These are phyloP conservation scores for Hyalella azteca DNA, from an alignment of 2,888 invertebrate genomes.

Conservation along the genomic window DNA sequence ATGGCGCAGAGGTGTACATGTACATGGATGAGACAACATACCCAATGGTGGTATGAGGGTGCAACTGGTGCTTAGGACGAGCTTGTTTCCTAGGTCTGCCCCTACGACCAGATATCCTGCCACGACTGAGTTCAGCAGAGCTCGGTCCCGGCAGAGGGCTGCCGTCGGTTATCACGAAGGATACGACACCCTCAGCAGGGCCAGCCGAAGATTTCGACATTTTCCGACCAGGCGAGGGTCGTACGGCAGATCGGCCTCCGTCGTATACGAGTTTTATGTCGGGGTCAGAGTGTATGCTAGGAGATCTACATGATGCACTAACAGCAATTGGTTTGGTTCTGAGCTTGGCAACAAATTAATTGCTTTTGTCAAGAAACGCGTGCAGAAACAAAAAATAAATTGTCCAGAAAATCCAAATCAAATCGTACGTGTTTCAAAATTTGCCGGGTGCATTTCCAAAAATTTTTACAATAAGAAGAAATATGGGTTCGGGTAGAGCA, in stretches of 20 bases:
- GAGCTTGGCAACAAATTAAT: too few species aligned
- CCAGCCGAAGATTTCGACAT: not conserved
- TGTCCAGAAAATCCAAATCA: too few species aligned
- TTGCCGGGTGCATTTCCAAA: too few species aligned
- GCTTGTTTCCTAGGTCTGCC: not conserved
- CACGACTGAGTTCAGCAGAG: not conserved
- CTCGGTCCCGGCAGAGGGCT: not conserved
- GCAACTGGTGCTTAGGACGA: conserved; percentile 12
- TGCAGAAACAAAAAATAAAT: too few species aligned
- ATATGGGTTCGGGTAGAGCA: too few species aligned
- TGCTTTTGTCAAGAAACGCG: too few species aligned
- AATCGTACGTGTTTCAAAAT: too few species aligned
- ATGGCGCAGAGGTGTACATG: not conserved
- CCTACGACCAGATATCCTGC: not conserved
- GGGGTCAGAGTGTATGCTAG: too few species aligned
- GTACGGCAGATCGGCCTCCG: not conserved
- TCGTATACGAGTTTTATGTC: conserved; percentile 18
- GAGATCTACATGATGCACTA: too few species aligned
- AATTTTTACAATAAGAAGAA: too few species aligned
- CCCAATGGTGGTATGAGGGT: conserved; percentile 33
- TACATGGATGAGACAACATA: not conserved
- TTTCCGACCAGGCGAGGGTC: not conserved
- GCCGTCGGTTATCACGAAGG: not conserved
- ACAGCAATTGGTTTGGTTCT: too few species aligned
- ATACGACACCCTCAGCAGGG: not conserved